Percentiles rank a stretch among this genome's conserved stretches.
Conservation (phyloP, 30 jellyfish, hydroid and myxozoan genomes). For the Catostylus mosaicus region DNA sequence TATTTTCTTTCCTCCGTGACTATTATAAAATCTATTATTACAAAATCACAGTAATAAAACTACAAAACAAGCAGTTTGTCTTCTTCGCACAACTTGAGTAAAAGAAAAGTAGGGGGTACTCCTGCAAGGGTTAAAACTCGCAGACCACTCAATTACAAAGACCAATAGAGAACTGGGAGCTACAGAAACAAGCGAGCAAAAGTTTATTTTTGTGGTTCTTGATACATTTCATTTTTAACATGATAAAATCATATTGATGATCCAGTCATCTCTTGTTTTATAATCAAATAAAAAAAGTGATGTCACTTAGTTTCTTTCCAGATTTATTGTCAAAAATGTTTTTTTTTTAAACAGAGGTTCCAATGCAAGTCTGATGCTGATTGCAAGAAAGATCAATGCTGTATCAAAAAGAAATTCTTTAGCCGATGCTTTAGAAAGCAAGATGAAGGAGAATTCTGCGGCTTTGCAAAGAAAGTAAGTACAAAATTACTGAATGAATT, state of each 20-base stretch:
- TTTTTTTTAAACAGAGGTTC: background rate
- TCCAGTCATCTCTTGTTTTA: background rate
- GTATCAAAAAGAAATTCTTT: constrained; percentile 9
- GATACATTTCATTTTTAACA: background rate
- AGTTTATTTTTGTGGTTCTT: background rate
- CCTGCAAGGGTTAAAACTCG: too few relatives aligned
- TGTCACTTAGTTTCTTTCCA: background rate
- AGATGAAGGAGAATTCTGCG: constrained; percentile 21
- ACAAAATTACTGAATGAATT: background rate
- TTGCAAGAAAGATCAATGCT: constrained; percentile 14
- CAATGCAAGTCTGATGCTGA: constrained; percentile 25
- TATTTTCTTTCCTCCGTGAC: too few relatives aligned
- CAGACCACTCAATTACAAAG: too few relatives aligned
- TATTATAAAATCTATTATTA: too few relatives aligned
- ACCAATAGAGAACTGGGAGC: too few relatives aligned
- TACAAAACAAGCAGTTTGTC: too few relatives aligned
- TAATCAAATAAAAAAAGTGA: background rate
- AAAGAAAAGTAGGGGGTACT: too few relatives aligned
- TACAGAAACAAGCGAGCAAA: background rate
- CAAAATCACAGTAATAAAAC: too few relatives aligned
- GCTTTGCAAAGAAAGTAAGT: constrained; percentile 2
- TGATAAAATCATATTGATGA: background rate
- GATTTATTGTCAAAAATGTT: background rate
- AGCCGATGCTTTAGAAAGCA: constrained; percentile 14
- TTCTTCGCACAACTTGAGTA: too few relatives aligned